These are phyloP conservation scores for Teleopsis dalmanni DNA, from an alignment of 1,140 invertebrate genomes.

Conservation along the genomic window DNA sequence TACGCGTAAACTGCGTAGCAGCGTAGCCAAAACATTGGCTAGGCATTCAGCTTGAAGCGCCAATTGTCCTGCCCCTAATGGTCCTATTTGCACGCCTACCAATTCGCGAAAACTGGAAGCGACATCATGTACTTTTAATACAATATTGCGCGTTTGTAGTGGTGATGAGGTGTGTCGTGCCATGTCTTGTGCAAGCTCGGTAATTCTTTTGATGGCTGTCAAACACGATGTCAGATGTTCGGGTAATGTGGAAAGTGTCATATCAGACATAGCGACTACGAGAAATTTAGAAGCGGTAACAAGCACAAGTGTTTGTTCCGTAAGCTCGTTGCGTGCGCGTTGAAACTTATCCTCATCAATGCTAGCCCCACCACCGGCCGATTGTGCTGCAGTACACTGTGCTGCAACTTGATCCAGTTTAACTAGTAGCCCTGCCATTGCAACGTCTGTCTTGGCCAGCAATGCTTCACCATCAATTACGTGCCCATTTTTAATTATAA, in stretches of 20 bases:
- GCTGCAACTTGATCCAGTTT: slow-evolving; percentile 60
- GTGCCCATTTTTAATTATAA: slow-evolving; percentile 49
- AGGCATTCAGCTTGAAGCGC: slow-evolving; percentile 69
- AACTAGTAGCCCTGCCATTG: slow-evolving; percentile 56
- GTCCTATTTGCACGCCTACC: slow-evolving; percentile 54
- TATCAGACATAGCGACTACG: slow-evolving; percentile 68
- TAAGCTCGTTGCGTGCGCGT: slow-evolving; percentile 67
- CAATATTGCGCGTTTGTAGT: slow-evolving; percentile 68
- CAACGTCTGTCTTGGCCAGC: slow-evolving; percentile 57
- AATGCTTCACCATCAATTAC: slow-evolving; percentile 53
- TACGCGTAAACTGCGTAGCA: slow-evolving; percentile 72
- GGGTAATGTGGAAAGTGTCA: slow-evolving; percentile 49
- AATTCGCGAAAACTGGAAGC: slow-evolving; percentile 66
- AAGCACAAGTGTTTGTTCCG: slow-evolving; percentile 67
- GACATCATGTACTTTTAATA: slow-evolving; percentile 71
- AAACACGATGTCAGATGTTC: slow-evolving; percentile 64
- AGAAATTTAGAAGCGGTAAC: slow-evolving; percentile 76
- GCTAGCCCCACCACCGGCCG: slow-evolving; percentile 58
- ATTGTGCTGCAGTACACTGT: slow-evolving; percentile 59
- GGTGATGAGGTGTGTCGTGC: slow-evolving; percentile 67
- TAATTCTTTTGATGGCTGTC: slow-evolving; percentile 57
- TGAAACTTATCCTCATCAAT: slow-evolving; percentile 67
- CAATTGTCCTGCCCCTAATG: slow-evolving; percentile 50
- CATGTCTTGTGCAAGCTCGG: slow-evolving; percentile 62
- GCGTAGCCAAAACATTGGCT: slow-evolving; percentile 69